Conservation (phyloP, 2,888 invertebrate species). For the Osedax frankpressi region DNA sequence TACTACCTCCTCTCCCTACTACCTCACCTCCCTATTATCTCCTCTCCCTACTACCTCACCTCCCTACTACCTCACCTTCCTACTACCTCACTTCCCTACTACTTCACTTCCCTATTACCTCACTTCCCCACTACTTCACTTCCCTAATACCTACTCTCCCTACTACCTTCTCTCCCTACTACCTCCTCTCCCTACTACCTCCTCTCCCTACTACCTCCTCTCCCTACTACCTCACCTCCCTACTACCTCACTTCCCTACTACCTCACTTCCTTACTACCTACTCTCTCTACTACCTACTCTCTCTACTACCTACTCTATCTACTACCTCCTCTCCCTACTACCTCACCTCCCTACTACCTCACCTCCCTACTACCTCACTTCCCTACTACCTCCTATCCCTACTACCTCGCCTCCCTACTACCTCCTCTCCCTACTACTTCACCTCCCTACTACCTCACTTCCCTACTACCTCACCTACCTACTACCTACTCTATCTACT, state of each 20-base stretch:
- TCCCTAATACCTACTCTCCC: no score
- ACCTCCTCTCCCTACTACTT: background rate
- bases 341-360: background rate
- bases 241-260: background rate
- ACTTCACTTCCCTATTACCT: background rate
- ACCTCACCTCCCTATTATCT: no score
- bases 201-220: no score
- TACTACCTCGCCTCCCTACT: no score
- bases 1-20: no score
- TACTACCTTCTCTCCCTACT: no score
- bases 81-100: background rate
- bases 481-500: background rate
- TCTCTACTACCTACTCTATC: background rate
- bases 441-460: background rate
- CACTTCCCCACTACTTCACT: background rate
- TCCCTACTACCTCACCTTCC: background rate
- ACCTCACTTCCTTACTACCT: background rate
- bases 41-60: background rate
- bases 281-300: background rate
- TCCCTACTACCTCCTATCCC: no score
- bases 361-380: background rate
- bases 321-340: background rate
- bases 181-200: no score
- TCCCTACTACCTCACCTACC: no score
- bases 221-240: background rate